Evolutionary conservation across 2,888 invertebrate species (phyloP), one percentile per base, ranked within the genome.

Genomic region (Melieria picta): DNA sequence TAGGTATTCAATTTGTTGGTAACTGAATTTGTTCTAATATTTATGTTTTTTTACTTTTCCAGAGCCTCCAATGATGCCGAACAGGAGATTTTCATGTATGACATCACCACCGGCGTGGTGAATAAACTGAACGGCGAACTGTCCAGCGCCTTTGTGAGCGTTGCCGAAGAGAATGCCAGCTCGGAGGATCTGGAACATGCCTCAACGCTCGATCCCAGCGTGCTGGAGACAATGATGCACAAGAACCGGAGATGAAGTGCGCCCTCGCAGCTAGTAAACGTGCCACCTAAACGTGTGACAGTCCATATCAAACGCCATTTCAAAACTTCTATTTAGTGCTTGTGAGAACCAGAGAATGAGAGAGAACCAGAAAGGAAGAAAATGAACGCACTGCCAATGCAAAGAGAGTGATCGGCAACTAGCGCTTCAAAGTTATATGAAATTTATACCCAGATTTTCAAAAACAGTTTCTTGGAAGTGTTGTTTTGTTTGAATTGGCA

Each of bases 41-140:
- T 55, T 0, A 16, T 55, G n/a, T 46, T 1, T 46, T 30, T 45
- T 46, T 13, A 5, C n/a, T 46, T 56, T 48, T 9, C 10, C n/a
- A 86, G 86, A 72, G 78, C 85, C 65, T 74, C 79, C 43, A 79
- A 79, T 0, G 88, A 89, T 61, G 76, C 80, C 0, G 91, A 91
- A 71, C 91, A 92, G 82, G 95, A 95, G 88, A 95, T 95, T 79
- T 95, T 91, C 86, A 95, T 95, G 95, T 95, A 94, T 84, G 95
- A 95, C 82, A 91, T 94, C 60, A 87, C 89, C 74, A 91, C 92
- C 4, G 90, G 92, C 80, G 90, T 89, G 56, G 93, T 94, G 3
- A 94, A 91, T 85, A 94, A 92, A 86, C 87, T 95, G 42, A 91
- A 90, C 77, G 95, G 95, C 2, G 94, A 94, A 80, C 88, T 95